A percentile compares a stretch with the other conserved stretches of the same genome.
Conservation (phyloP, 2,888 invertebrate species). For the Ectemnius cavifrons region DNA sequence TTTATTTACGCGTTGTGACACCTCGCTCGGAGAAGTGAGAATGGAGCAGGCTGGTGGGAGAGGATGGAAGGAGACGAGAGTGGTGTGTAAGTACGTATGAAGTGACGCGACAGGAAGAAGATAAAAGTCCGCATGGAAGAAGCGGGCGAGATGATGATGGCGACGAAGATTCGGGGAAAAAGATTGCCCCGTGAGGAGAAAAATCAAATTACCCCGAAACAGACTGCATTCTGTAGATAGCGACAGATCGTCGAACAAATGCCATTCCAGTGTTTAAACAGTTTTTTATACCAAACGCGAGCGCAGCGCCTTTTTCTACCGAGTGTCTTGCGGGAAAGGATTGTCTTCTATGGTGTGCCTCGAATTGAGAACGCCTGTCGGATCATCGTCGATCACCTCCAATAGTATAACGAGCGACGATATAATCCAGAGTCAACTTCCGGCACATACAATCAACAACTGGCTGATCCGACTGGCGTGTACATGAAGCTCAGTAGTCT, state of each 20-base stretch:
- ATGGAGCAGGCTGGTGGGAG: constrained; percentile 13
- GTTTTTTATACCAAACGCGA: constrained; percentile 73
- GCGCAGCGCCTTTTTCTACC: constrained; percentile 70
- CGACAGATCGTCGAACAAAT: constrained; percentile 52
- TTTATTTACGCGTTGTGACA: constrained; percentile 67
- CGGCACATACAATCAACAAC: not conserved
- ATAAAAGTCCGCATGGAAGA: too few species aligned
- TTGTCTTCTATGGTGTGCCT: constrained; percentile 25
- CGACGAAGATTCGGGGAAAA: too few species aligned
- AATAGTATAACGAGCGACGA: not conserved
- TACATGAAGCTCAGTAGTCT: constrained; percentile 21
- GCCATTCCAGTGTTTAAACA: constrained; percentile 73
- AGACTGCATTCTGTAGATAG: constrained; percentile 65
- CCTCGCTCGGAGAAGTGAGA: constrained; percentile 27
- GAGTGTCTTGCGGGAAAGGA: constrained; percentile 65
- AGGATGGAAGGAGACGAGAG: constrained; percentile 23
- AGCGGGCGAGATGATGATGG: too few species aligned
- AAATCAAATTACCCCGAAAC: constrained; percentile 40
- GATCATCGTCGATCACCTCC: not conserved
- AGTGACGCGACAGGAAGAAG: too few species aligned
- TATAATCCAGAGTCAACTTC: too few species aligned
- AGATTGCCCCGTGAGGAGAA: constrained; percentile 2
- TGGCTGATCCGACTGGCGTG: constrained; percentile 12
- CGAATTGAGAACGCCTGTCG: constrained; percentile 10
- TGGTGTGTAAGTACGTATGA: not conserved